Percentiles rank a stretch among this genome's conserved stretches.
Conservation (phyloP, 2,113 vertebrate genomes). For the Zootoca vivipara region DNA sequence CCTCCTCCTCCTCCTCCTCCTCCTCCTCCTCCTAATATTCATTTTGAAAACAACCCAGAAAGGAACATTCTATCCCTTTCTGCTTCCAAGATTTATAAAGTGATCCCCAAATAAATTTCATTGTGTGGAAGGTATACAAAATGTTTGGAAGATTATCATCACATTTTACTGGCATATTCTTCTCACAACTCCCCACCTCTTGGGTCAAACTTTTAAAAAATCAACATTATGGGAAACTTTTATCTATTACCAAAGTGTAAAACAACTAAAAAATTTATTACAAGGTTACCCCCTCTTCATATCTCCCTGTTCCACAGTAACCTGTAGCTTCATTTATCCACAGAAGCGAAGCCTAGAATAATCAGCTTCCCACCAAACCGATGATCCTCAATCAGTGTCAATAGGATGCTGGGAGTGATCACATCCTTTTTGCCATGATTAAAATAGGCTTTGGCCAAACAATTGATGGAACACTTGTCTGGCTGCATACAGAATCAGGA, state of each 20-base stretch:
- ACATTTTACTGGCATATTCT: background rate
- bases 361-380: background rate
- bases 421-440: constrained; percentile 5
- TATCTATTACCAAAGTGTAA: no score
- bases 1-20: no score
- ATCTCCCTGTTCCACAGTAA: background rate
- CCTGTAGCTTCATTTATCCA: background rate
- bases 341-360: background rate
- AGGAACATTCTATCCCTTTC: fast-evolving
- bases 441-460: background rate
- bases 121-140: background rate
- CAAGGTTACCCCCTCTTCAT: background rate
- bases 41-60: background rate
- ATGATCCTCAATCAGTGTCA: background rate
- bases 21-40: no score
- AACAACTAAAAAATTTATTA: no score
- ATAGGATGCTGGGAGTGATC: background rate
- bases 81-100: background rate
- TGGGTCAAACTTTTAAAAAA: background rate
- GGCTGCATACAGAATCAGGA: background rate
- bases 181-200: background rate
- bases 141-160: background rate
- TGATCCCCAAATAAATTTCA: no score
- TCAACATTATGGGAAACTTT: background rate
- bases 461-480: constrained; percentile 1